Conservation (phyloP, 2,888 invertebrate species). For the Gandaritis pyraliata region DNA sequence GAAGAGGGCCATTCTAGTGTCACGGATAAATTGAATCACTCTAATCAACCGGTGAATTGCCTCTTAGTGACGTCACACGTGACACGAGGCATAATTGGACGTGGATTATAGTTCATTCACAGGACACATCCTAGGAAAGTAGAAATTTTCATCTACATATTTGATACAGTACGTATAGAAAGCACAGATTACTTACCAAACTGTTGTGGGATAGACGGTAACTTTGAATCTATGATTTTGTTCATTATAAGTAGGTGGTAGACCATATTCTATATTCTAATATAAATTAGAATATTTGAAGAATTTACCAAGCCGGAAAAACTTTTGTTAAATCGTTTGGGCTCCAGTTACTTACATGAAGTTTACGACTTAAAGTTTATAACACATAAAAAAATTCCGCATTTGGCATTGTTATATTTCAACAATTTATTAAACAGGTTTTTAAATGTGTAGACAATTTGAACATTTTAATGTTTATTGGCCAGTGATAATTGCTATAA, state of each 20-base stretch:
- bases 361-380: constrained; percentile 9
- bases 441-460: constrained; percentile 25
- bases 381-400: constrained; percentile 13
- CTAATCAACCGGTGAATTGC: constrained; percentile 77
- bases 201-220: background rate
- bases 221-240: no score
- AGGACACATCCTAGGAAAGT: background rate
- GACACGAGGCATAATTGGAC: constrained; percentile 42
- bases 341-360: background rate
- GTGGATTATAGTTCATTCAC: constrained; percentile 25
- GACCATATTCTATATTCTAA: no score
- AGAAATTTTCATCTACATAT: no score
- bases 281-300: no score
- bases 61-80: constrained; percentile 43
- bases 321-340: background rate
- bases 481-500: constrained; percentile 22
- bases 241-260: no score
- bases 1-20: constrained; percentile 75
- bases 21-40: constrained; percentile 78
- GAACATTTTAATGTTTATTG: constrained; percentile 20
- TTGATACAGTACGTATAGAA: no score
- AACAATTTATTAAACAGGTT: constrained; percentile 29
- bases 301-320: background rate
- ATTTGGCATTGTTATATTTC: constrained; percentile 29
- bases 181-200: background rate